Percentiles rank a stretch among this genome's conserved stretches.
These are phyloP conservation scores for Deladenus siricidicola DNA, from an alignment of 2,888 invertebrate species.

Conservation along the genomic window DNA sequence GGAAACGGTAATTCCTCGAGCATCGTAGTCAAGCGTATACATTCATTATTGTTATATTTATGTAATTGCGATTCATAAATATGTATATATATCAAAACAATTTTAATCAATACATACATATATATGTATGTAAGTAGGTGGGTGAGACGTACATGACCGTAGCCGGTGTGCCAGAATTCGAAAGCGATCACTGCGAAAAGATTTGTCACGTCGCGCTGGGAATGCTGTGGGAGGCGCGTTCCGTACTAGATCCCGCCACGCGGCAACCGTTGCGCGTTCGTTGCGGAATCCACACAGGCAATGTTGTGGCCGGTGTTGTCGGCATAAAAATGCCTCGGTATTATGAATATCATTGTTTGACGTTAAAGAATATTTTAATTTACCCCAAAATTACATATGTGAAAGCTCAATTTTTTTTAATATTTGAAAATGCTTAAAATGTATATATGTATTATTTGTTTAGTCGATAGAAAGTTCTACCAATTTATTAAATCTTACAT, in stretches of 20 bases:
- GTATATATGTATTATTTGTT: not conserved
- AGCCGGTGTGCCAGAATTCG: slow-evolving; percentile 43
- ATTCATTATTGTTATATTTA: too few relatives aligned
- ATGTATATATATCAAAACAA: too few relatives aligned
- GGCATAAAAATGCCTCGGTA: slow-evolving; percentile 26
- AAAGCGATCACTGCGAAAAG: slow-evolving; percentile 49
- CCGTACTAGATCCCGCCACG: slow-evolving; percentile 41
- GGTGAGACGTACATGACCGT: slow-evolving; percentile 48
- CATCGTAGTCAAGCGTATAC: too few relatives aligned
- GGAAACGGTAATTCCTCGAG: too few relatives aligned
- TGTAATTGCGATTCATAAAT: too few relatives aligned
- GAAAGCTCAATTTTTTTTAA: slow-evolving; percentile 17
- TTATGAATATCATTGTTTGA: too few relatives aligned
- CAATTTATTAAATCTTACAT: too few relatives aligned
- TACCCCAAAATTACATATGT: not conserved
- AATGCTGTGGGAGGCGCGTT: slow-evolving; percentile 48
- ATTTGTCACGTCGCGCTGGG: slow-evolving; percentile 53
- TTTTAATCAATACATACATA: too few relatives aligned
- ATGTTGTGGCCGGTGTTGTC: slow-evolving; percentile 27
- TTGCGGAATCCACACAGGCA: slow-evolving; percentile 19
- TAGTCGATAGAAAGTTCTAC: not conserved
- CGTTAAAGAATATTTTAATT: not conserved
- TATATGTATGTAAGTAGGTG: too few relatives aligned
- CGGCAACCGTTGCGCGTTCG: slow-evolving; percentile 19
- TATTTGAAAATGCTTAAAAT: too few relatives aligned